These are phyloP conservation scores for Palaemon carinicauda DNA, from an alignment of 1,140 invertebrate genomes.

Conservation along the genomic window DNA sequence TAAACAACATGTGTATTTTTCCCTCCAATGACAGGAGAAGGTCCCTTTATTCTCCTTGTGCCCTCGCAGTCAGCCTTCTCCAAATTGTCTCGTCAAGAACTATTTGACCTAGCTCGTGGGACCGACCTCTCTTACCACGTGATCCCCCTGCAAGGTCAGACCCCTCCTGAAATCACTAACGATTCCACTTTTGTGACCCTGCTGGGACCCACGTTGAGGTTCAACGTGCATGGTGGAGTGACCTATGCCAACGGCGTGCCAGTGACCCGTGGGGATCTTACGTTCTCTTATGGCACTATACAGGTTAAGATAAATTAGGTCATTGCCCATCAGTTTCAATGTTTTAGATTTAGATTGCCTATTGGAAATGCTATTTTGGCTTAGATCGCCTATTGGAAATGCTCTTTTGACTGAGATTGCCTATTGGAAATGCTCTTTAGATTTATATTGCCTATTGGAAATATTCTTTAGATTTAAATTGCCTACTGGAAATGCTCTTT, in stretches of 20 bases:
- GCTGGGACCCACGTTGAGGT: constrained; percentile 34
- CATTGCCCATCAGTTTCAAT: too few relatives aligned
- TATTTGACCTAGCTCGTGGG: constrained; percentile 26
- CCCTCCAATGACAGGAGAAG: constrained; percentile 42
- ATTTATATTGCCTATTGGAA: too few relatives aligned
- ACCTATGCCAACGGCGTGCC: constrained; percentile 43
- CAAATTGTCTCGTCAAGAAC: constrained; percentile 20
- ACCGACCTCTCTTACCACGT: constrained; percentile 50
- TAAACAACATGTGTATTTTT: background rate
- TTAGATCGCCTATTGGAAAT: too few relatives aligned
- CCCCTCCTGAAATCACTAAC: constrained; percentile 42
- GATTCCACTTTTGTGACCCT: constrained; percentile 49
- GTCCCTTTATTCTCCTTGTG: constrained; percentile 47
- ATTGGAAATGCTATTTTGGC: too few relatives aligned
- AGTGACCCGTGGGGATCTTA: constrained; percentile 21
- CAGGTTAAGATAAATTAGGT: constrained; percentile 25
- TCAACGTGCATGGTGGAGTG: constrained; percentile 43
- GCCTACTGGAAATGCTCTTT: too few relatives aligned
- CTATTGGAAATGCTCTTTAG: too few relatives aligned
- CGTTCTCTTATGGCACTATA: constrained; percentile 42
- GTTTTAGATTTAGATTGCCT: too few relatives aligned
- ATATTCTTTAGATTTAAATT: too few relatives aligned
- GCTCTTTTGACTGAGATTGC: too few relatives aligned
- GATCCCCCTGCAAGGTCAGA: constrained; percentile 39
- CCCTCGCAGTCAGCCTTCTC: constrained; percentile 48